Percentiles rank a stretch among this genome's conserved stretches.
Evolutionary conservation across 2,888 invertebrate genomes (phyloP).

Genomic region (Dicyrtomina minuta): DNA sequence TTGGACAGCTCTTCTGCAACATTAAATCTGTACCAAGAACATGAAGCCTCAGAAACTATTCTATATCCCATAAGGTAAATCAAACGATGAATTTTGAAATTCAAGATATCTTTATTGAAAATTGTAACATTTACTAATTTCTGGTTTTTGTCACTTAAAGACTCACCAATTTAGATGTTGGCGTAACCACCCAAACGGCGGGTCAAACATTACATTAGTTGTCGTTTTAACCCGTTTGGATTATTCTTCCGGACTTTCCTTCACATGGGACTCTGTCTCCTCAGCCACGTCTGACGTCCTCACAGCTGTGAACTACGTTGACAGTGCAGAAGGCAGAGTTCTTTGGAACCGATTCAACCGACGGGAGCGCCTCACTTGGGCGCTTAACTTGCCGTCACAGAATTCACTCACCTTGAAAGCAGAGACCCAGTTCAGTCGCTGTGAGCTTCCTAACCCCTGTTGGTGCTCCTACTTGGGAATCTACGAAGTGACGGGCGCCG

Average conservation of each 20-base stretch:
- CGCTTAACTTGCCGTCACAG: not conserved
- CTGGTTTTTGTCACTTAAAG: not conserved
- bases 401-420: not conserved
- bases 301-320: no score
- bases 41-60: no score
- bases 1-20: not conserved
- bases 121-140: not conserved
- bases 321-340: no score
- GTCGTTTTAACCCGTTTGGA: not conserved
- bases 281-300: no score
- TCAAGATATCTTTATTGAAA: not conserved
- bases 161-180: not conserved
- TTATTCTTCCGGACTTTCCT: no score
- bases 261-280: no score
- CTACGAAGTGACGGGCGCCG: not conserved
- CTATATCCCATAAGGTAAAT: not conserved
- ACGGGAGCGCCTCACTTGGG: no score
- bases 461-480: not conserved
- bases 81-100: not conserved
- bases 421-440: not conserved
- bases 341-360: no score
- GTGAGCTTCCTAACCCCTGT: not conserved
- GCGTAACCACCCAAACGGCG: not conserved
- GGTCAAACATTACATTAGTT: not conserved
- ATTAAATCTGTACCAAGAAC: not conserved